A percentile compares a stretch with the other conserved stretches of the same genome.
Evolutionary conservation across 2,797 vertebrate species (phyloP).

Genomic region (Micropoecilia bifurca): DNA sequence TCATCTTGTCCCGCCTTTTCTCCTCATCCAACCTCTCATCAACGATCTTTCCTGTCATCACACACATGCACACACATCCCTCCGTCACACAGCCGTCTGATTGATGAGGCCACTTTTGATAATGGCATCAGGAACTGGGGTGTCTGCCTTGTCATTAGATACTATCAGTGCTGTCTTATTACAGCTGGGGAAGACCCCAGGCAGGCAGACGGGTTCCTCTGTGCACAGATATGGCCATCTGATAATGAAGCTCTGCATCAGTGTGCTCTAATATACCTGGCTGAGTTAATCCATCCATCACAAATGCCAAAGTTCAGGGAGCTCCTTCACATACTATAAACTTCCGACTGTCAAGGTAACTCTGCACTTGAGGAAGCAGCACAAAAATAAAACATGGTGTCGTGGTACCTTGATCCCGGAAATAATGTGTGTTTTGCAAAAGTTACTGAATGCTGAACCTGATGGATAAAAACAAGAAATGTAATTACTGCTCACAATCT

Average conservation of each 20-base stretch:
- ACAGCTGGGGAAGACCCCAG: constrained; percentile 65
- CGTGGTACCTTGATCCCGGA: neutral
- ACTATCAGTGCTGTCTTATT: constrained; percentile 76
- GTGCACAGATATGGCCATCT: constrained; percentile 49
- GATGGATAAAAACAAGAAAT: neutral
- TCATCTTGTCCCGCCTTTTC: constrained; percentile 47
- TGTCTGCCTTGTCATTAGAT: constrained; percentile 82
- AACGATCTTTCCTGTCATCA: constrained; percentile 76
- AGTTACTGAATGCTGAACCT: neutral
- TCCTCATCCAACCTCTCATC: constrained; percentile 74
- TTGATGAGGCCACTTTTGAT: constrained; percentile 81
- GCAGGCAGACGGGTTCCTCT: constrained; percentile 56
- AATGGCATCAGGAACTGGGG: constrained; percentile 79
- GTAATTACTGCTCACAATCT: neutral
- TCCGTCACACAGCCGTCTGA: constrained; percentile 70
- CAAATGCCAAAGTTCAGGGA: constrained; percentile 54
- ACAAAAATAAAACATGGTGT: constrained; percentile 1
- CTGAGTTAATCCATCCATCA: constrained; percentile 66
- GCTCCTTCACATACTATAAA: constrained; percentile 49
- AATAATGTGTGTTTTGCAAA: neutral
- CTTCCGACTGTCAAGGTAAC: constrained; percentile 41
- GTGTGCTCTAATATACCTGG: constrained; percentile 63
- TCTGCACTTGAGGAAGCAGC: constrained; percentile 18
- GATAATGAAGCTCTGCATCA: constrained; percentile 64
- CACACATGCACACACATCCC: constrained; percentile 40